These are phyloP conservation scores for Megaceryle torquata DNA, from an alignment of 2,113 vertebrate genomes.

Conservation along the genomic window DNA sequence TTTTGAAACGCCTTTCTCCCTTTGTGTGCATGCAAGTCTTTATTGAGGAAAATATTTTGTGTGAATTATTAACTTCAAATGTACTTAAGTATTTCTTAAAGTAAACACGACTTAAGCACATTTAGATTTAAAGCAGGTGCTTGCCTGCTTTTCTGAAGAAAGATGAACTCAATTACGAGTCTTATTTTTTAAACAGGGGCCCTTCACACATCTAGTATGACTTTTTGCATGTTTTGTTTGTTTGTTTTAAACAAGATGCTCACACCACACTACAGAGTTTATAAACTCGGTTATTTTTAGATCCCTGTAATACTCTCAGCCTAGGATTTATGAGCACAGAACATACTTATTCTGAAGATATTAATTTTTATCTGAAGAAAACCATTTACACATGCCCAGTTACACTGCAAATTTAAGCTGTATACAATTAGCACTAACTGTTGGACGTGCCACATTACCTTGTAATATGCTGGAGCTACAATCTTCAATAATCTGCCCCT, in stretches of 20 bases:
- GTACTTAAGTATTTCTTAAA: constrained; percentile 29
- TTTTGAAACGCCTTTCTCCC: background rate
- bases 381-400: background rate
- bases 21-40: background rate
- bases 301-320: background rate
- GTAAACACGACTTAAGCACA: constrained; percentile 30
- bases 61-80: constrained; percentile 10
- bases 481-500: constrained; percentile 35
- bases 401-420: background rate
- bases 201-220: background rate
- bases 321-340: background rate
- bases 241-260: background rate
- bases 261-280: background rate
- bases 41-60: background rate
- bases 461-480: background rate
- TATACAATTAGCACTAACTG: background rate
- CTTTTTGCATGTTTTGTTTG: background rate
- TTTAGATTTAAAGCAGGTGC: constrained; percentile 24
- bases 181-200: background rate
- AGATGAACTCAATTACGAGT: constrained; percentile 24
- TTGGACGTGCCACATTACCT: background rate
- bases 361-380: constrained; percentile 17
- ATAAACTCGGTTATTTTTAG: background rate
- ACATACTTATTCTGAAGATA: background rate
- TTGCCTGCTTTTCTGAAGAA: constrained; percentile 11